Base-by-base conservation (phyloP, 92 coral and sea anemone genomes). In the Parazoanthus swiftii region DNA sequence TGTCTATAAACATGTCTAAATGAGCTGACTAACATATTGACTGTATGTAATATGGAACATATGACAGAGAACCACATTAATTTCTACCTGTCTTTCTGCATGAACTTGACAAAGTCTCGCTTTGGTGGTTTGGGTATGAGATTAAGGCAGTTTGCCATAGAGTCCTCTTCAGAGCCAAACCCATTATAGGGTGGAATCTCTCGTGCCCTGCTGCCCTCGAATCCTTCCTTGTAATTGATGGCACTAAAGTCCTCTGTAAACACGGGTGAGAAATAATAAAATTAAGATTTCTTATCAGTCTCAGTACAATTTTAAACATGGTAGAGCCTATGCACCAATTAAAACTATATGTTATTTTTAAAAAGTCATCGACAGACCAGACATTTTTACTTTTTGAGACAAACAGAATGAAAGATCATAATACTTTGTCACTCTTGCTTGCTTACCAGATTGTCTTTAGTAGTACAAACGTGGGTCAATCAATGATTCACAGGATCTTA, bases 171-270 rank as follows among this genome's bases (percentile, higher is more conserved):
- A 51, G 98, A 95, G 48, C 99, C 99, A 93, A 96, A 96, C 37
- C 99, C 99, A 92, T 96, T 96, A 81, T 93, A 96, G 7, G 99
- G 99, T 20, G 99, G 99, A 76, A 96, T 95, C 86, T 95, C 96
- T 25, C 99, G 93, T 26, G 93, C 81, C 37, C 88, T 93, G 79
- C 92, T 51, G 23, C 85, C 92, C 76, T 87, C 76, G 26, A 94
- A 94, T 44, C 92, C 94, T 15, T 98, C 96, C 86, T 95, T 95
- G 91, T 85, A 92, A 35, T 93, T 91, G 92, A 96, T 93, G 51
- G 92, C 85, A 18, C 88, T 91, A 89, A 96, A 96, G 67, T 91
- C 85, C 86, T 91, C 98, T 94, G 86, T 21, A 44, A 43, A 35
- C 14, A 25, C 38, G 67, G 48, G 59, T 80, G 51, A 59, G 2